Percentiles rank a stretch among this genome's conserved stretches.
Evolutionary conservation across 2,888 invertebrate species (phyloP).

Genomic region (Andrena chrysosceles): DNA sequence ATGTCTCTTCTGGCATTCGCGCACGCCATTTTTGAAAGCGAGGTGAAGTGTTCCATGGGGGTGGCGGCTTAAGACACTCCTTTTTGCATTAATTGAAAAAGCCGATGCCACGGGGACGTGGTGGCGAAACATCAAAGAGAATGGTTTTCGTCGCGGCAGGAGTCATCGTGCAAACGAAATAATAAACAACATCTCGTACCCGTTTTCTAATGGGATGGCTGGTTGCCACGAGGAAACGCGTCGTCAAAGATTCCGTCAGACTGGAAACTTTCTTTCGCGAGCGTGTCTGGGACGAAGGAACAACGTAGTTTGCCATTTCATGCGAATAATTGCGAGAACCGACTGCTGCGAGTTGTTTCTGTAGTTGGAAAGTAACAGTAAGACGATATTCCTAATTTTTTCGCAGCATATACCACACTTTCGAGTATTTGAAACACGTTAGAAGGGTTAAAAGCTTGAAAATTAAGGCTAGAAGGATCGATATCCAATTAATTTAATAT

Average conservation of each 20-base stretch:
- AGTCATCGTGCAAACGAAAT: slow-evolving; percentile 74
- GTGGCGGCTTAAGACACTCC: slow-evolving; percentile 69
- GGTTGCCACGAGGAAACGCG: slow-evolving; percentile 42
- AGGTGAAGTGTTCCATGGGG: slow-evolving; percentile 61
- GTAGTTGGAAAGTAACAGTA: not conserved
- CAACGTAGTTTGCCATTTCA: slow-evolving; percentile 16
- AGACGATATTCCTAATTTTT: not conserved
- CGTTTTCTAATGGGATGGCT: slow-evolving; percentile 71
- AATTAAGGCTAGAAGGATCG: not conserved
- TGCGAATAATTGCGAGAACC: slow-evolving; percentile 7
- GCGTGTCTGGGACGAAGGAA: not conserved
- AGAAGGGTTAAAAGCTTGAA: not conserved
- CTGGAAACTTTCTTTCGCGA: slow-evolving; percentile 33
- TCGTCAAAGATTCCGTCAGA: slow-evolving; percentile 55
- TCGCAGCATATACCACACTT: too few species aligned
- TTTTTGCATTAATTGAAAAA: slow-evolving; percentile 79
- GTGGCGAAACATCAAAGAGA: slow-evolving; percentile 75
- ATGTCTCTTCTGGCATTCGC: slow-evolving; percentile 50
- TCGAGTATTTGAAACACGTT: not conserved
- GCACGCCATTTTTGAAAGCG: slow-evolving; percentile 68
- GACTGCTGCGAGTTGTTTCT: not conserved
- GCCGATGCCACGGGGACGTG: slow-evolving; percentile 71
- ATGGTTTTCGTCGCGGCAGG: slow-evolving; percentile 67
- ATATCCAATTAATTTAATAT: not conserved
- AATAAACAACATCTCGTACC: slow-evolving; percentile 71